These are phyloP conservation scores for Microctenopoma stevenorrisi DNA, from an alignment of 2,797 vertebrate species.

Conservation along the genomic window DNA sequence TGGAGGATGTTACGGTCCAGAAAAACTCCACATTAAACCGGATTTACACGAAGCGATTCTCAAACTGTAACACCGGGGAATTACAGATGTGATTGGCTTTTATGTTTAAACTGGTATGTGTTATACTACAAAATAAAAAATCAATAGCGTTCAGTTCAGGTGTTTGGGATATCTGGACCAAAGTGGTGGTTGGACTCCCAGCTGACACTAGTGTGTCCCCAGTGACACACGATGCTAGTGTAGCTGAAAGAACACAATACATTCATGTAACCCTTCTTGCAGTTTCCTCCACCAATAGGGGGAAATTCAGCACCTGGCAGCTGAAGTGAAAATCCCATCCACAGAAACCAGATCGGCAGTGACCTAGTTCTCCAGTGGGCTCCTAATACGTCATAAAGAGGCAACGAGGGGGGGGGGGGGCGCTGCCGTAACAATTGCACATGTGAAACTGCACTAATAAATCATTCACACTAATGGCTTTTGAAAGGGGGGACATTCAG, in stretches of 20 bases:
- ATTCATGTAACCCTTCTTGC: not conserved
- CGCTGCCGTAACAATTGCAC: conserved; percentile 31
- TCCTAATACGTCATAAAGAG: conserved; percentile 59
- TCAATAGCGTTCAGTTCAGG: no score
- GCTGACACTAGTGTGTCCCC: not conserved
- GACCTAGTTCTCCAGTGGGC: conserved; percentile 66
- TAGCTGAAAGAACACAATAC: conserved; percentile 16
- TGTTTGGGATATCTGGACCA: not conserved
- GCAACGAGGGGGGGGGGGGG: conserved; percentile 7
- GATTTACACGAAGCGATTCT: no score
- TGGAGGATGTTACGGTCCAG: no score
- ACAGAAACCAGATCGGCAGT: conserved; percentile 66
- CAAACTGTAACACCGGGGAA: no score
- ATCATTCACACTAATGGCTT: conserved; percentile 37
- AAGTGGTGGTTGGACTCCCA: not conserved
- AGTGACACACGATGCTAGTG: not conserved
- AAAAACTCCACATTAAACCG: no score
- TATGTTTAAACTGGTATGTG: no score
- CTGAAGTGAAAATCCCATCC: conserved; percentile 47
- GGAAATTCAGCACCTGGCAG: conserved; percentile 28
- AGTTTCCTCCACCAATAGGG: conserved; percentile 6
- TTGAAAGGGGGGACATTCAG: not conserved
- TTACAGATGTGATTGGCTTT: no score
- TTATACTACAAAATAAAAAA: no score
- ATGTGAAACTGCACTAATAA: conserved; percentile 48